phyloP scores from a whole-genome alignment of 2,113 vertebrate genomes.

The Psophia crepitans region DNA sequence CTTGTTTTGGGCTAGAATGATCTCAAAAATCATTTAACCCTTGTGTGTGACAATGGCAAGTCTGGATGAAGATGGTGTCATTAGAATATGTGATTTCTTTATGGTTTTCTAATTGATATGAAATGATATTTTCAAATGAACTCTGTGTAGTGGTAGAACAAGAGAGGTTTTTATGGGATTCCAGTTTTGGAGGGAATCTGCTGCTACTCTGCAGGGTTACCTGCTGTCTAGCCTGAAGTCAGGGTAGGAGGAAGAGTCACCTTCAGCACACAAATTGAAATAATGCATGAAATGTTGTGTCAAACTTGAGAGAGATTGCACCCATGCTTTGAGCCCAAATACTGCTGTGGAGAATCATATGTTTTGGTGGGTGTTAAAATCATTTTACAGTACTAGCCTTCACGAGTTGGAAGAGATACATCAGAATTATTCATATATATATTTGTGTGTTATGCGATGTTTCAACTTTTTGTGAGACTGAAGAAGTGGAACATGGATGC shows the following conservation, averaged over 20 bases:
- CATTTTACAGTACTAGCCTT: background rate
- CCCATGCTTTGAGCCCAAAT: background rate
- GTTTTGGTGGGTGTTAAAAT: background rate
- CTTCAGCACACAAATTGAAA: background rate
- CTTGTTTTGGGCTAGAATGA: background rate
- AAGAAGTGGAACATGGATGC: background rate
- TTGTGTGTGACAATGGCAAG: background rate
- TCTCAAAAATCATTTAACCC: background rate
- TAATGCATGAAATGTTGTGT: background rate
- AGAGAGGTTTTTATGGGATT: background rate
- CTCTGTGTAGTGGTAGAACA: background rate
- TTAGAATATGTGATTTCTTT: background rate
- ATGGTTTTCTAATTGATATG: background rate
- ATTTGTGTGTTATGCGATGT: background rate
- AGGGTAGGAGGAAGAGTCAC: background rate
- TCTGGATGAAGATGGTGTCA: background rate
- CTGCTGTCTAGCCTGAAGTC: background rate
- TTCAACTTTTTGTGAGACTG: background rate
- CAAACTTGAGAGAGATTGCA: background rate
- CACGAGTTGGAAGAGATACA: background rate
- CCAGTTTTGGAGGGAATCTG: background rate
- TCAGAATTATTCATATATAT: background rate
- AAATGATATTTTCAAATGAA: background rate
- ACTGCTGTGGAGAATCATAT: background rate
- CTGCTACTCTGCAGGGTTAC: background rate